Conservation (phyloP, 2,797 vertebrate species). For the Echiichthys vipera region DNA sequence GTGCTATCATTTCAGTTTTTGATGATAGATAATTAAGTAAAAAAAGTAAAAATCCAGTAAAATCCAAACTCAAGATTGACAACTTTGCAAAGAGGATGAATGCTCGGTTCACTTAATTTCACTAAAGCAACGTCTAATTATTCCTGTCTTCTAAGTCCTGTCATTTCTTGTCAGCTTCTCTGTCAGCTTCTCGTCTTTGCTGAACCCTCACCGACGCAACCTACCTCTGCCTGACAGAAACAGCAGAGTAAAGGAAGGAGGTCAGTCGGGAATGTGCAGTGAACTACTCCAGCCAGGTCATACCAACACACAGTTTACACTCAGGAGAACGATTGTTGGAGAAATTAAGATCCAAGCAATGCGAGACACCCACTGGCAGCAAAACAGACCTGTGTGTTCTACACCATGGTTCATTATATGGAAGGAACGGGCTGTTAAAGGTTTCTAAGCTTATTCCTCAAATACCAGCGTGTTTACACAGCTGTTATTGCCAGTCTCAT, state of each 20-base stretch:
- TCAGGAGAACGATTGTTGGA: slow-evolving; percentile 40
- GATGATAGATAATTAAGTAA: not conserved
- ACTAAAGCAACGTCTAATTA: slow-evolving; percentile 7
- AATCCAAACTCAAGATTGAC: slow-evolving; percentile 11
- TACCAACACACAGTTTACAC: slow-evolving; percentile 25
- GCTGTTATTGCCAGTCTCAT: slow-evolving; percentile 42
- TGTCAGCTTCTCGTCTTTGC: slow-evolving; percentile 2
- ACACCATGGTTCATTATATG: slow-evolving; percentile 28
- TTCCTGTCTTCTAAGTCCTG: slow-evolving; percentile 16
- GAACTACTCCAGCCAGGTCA: slow-evolving; percentile 33
- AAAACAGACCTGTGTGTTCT: slow-evolving; percentile 26
- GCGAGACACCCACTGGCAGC: not conserved
- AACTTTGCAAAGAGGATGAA: slow-evolving; percentile 12
- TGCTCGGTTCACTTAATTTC: slow-evolving; percentile 24
- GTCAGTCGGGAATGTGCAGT: slow-evolving; percentile 25
- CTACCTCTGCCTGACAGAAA: not conserved
- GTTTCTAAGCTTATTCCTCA: slow-evolving; percentile 32
- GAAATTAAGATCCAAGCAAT: slow-evolving; percentile 14
- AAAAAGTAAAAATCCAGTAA: no score
- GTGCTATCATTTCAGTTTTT: not conserved
- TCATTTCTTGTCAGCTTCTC: slow-evolving; percentile 19
- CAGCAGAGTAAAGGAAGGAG: slow-evolving; percentile 10
- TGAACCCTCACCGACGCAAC: slow-evolving; percentile 14
- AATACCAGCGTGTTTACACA: slow-evolving; percentile 58
- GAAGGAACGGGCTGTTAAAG: slow-evolving; percentile 17